Base-by-base conservation (phyloP, 1,140 invertebrate genomes). In the Coelopa frigida region DNA sequence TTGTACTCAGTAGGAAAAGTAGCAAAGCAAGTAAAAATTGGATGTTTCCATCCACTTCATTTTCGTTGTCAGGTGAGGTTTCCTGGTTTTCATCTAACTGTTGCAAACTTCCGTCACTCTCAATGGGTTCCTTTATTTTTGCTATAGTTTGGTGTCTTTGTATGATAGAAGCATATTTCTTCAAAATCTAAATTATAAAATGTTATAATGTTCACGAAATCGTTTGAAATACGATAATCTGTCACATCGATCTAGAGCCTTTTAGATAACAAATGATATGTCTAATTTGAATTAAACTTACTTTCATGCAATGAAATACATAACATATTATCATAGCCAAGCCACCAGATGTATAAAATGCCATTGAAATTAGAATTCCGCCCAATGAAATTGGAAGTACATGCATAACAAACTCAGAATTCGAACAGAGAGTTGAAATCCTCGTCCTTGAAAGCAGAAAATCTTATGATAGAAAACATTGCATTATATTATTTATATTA, bases 201-300 rank as follows among this genome's bases (percentile, higher is more conserved):
- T 85, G 81, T 63, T 85, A 82, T 29, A 82, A 85, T 68, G 84
- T 78, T 71, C 78, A 81, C 3, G 80, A 81, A 4, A 85, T 55
- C 75, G 82, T 68, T 11, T 27, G 14, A 41, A 26, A 35, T 20
- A 47, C 10, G 33, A 47, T 11, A 33, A 22, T 2, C 21, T n/a
- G n/a, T 23, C 1, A 20, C 18, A 46, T 5, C 2, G 12, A 6
- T 20, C 1, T n/a, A 24, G 23, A 61, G 64, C 40, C 60, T 59
- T 2, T 70, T 44, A 43, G 18, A 39, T 24, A 51, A 37, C 44
- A 27, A 29, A 45, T 48, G 31, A 46, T 14, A 35, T 27, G 14
- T 44, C 15, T 23, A 39, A 35, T 38, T 23, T 7, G 32, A n/a
- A n/a, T n/a, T n/a, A 40, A 18, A 59, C 32, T 53, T 58, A 77